Evolutionary conservation across 2,797 vertebrate genomes (phyloP).

Genomic region (Darevskia mixta): DNA sequence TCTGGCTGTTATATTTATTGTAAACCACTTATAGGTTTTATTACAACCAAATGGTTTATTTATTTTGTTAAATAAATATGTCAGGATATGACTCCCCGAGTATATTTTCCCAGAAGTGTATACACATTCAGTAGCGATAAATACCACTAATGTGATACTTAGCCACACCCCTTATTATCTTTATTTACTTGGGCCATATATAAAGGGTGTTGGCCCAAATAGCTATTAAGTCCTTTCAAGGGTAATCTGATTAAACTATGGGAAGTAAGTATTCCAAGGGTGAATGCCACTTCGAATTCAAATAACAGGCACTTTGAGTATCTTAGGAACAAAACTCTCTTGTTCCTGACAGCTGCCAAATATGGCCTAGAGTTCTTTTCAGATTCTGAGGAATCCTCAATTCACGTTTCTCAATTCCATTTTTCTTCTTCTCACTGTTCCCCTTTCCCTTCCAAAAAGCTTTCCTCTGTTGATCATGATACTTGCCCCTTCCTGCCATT

Average conservation of each 20-base stretch:
- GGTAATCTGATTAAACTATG: conserved; percentile 1
- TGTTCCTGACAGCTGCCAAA: neutral
- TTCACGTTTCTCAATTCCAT: neutral
- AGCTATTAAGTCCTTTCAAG: conserved; percentile 47
- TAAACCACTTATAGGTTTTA: too few species aligned
- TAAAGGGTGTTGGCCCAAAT: neutral
- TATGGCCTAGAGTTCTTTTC: conserved; percentile 5
- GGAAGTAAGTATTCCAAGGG: conserved; percentile 31
- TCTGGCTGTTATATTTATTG: neutral
- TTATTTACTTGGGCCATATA: too few species aligned
- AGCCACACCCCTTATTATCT: too few species aligned
- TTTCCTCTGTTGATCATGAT: neutral
- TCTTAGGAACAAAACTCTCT: neutral
- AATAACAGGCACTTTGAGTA: conserved; percentile 22
- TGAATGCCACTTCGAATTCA: conserved; percentile 35
- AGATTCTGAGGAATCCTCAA: neutral
- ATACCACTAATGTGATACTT: neutral
- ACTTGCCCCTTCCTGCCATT: conserved; percentile 22
- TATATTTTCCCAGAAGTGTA: neutral
- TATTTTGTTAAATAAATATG: too few species aligned
- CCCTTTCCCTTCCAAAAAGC: neutral
- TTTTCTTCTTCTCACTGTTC: neutral
- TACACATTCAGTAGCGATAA: too few species aligned
- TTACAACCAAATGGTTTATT: too few species aligned
- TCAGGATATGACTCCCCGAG: neutral